phyloP scores from a whole-genome alignment of 92 coral and sea anemone genomes.

The Porites rus region DNA sequence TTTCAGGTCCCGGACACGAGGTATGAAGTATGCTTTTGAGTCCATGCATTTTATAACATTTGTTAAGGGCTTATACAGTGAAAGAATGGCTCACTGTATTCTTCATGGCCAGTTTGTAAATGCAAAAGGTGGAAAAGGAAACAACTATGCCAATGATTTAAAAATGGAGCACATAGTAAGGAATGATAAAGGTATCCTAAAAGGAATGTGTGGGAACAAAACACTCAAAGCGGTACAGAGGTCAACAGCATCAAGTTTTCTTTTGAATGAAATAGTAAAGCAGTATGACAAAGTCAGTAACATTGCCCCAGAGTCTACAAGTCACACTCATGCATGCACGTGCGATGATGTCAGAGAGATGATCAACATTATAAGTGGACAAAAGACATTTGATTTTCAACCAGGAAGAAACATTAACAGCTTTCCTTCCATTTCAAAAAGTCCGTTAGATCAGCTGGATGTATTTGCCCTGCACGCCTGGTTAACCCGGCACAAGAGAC shows the following conservation, averaged over 20 bases:
- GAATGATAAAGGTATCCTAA: too few species aligned
- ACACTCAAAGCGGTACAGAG: slow-evolving; percentile 64
- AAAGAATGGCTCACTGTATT: slow-evolving; percentile 53
- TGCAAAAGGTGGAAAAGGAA: too few species aligned
- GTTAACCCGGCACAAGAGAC: too few species aligned
- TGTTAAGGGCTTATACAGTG: slow-evolving; percentile 52
- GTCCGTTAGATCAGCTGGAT: slow-evolving; percentile 54
- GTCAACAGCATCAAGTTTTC: slow-evolving; percentile 48
- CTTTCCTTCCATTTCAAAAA: slow-evolving; percentile 30
- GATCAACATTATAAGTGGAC: slow-evolving; percentile 29
- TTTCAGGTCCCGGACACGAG: slow-evolving; percentile 35
- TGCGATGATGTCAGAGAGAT: slow-evolving; percentile 61
- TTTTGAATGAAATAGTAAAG: slow-evolving; percentile 45
- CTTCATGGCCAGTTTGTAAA: slow-evolving; percentile 79
- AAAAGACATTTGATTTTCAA: slow-evolving; percentile 32
- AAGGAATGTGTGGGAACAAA: slow-evolving; percentile 67
- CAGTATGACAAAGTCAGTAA: slow-evolving; percentile 55
- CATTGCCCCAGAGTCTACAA: slow-evolving; percentile 56
- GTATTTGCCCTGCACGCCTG: slow-evolving; percentile 66
- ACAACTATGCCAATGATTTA: too few species aligned
- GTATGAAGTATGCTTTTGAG: slow-evolving; percentile 73
- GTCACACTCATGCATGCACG: slow-evolving; percentile 69
- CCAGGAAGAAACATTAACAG: slow-evolving; percentile 21
- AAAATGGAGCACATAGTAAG: too few species aligned
- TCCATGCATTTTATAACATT: slow-evolving; percentile 59